phyloP scores from a whole-genome alignment of 1,140 invertebrate species.

The Drosophila mauritiana region DNA sequence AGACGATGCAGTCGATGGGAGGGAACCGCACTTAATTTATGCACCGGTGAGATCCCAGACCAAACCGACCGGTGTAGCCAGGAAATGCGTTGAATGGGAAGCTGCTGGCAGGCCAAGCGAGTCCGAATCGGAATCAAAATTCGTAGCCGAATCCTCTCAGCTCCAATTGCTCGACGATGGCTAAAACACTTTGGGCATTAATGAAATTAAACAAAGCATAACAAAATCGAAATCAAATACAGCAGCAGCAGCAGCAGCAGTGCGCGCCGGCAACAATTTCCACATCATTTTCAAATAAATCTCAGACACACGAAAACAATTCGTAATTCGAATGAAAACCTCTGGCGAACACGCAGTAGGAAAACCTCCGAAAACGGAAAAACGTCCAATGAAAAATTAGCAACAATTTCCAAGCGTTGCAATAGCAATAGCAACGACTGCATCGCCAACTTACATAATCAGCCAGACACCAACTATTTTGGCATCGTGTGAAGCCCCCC shows the following conservation, averaged over 20 bases:
- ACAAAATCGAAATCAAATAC: constrained; percentile 56
- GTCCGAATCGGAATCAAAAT: constrained; percentile 1
- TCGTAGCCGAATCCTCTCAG: constrained; percentile 7
- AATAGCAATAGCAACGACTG: constrained; percentile 20
- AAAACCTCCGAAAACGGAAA: constrained; percentile 50
- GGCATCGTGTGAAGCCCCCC: constrained; percentile 42
- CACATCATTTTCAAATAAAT: constrained; percentile 61
- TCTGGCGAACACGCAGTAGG: constrained; percentile 41
- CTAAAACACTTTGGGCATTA: constrained; percentile 43
- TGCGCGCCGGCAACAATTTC: constrained; percentile 37
- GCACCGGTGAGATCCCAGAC: constrained; percentile 3
- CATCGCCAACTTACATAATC: constrained; percentile 58
- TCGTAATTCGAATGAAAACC: constrained; percentile 55
- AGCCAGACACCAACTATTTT: constrained; percentile 47
- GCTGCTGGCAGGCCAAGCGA: constrained; percentile 16
- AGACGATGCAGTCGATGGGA: constrained; percentile 17
- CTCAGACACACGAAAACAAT: constrained; percentile 62
- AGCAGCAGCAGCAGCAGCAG: constrained; percentile 11
- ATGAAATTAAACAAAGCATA: constrained; percentile 70
- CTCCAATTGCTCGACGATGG: constrained; percentile 40
- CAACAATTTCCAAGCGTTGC: constrained; percentile 58
- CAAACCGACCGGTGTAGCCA: constrained; percentile 24
- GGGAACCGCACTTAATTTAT: constrained; percentile 36
- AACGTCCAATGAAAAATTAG: constrained; percentile 58
- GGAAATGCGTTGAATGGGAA: constrained; percentile 34